Percentiles rank a stretch among this genome's conserved stretches.
These are phyloP conservation scores for Sphaeramia orbicularis DNA, from an alignment of 2,797 vertebrate species.

Conservation along the genomic window DNA sequence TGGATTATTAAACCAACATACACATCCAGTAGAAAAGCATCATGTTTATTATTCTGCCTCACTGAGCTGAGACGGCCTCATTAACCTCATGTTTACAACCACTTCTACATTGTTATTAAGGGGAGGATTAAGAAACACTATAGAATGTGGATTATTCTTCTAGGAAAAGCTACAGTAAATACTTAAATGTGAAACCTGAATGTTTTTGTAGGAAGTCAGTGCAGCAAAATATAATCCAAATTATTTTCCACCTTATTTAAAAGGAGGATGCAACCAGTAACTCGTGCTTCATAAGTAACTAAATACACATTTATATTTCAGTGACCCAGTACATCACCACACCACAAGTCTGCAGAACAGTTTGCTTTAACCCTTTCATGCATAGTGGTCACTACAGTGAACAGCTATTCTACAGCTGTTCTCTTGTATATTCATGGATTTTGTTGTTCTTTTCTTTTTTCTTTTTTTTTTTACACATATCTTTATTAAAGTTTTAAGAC, in stretches of 20 bases:
- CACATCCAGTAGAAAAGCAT: conserved; percentile 18
- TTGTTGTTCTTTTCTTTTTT: too few relatives aligned
- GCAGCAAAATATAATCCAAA: conserved; percentile 2
- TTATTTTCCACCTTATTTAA: background rate
- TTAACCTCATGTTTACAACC: conserved; percentile 45
- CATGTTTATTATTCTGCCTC: conserved; percentile 41
- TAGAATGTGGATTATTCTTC: conserved; percentile 42
- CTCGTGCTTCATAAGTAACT: background rate
- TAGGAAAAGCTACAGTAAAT: background rate
- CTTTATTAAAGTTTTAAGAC: too few relatives aligned
- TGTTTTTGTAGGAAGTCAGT: conserved; percentile 21
- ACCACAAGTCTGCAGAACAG: background rate
- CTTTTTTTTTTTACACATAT: too few relatives aligned
- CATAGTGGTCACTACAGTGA: too few relatives aligned
- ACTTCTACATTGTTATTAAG: conserved; percentile 47
- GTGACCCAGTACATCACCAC: background rate
- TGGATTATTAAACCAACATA: conserved; percentile 28
- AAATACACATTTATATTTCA: background rate
- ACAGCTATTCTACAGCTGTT: too few relatives aligned
- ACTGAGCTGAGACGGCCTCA: conserved; percentile 33
- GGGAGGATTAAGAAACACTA: conserved; percentile 56
- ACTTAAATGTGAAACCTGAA: conserved; percentile 35
- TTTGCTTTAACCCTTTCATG: too few relatives aligned
- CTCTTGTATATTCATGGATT: too few relatives aligned
- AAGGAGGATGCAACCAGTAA: background rate